Evolutionary conservation across 1,140 invertebrate species (phyloP).

Genomic region (Tigriopus japonicus): DNA sequence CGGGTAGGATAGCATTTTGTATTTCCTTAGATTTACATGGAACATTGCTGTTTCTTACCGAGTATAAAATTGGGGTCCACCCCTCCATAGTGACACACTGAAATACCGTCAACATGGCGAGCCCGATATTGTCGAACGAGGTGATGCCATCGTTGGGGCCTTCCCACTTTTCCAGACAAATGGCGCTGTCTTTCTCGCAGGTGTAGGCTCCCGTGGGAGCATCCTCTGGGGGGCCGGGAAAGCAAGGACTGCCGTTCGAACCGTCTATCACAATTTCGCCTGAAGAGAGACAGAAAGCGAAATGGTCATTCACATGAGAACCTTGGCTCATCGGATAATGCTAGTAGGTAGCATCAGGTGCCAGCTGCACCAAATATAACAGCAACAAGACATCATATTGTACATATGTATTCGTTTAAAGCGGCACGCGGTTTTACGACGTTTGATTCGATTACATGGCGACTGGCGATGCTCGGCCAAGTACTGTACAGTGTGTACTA

Average conservation of each 20-base stretch:
- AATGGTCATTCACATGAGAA: too few species aligned
- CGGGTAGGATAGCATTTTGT: too few species aligned
- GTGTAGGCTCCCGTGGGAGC: conserved; percentile 21
- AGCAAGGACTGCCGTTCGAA: conserved; percentile 23
- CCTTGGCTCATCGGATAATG: too few species aligned
- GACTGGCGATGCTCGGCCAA: too few species aligned
- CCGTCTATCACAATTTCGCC: conserved; percentile 21
- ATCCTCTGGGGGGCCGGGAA: conserved; percentile 23
- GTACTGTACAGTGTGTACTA: too few species aligned
- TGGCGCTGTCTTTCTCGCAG: conserved; percentile 19
- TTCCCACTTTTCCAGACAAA: conserved; percentile 27
- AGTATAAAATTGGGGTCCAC: conserved; percentile 39
- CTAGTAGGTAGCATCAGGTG: too few species aligned
- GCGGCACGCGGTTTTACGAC: too few species aligned
- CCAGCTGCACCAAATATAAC: too few species aligned
- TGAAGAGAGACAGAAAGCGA: conserved; percentile 2
- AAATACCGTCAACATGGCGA: conserved; percentile 45
- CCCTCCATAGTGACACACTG: conserved; percentile 45
- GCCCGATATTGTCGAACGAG: conserved; percentile 44
- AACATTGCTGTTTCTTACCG: conserved; percentile 25
- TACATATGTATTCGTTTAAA: too few species aligned
- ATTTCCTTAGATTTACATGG: too few species aligned
- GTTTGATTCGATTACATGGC: too few species aligned
- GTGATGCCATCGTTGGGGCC: conserved; percentile 42
- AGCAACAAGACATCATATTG: too few species aligned